Base-by-base conservation (phyloP, 2,888 invertebrate genomes). In the Melinaea marsaeus region DNA sequence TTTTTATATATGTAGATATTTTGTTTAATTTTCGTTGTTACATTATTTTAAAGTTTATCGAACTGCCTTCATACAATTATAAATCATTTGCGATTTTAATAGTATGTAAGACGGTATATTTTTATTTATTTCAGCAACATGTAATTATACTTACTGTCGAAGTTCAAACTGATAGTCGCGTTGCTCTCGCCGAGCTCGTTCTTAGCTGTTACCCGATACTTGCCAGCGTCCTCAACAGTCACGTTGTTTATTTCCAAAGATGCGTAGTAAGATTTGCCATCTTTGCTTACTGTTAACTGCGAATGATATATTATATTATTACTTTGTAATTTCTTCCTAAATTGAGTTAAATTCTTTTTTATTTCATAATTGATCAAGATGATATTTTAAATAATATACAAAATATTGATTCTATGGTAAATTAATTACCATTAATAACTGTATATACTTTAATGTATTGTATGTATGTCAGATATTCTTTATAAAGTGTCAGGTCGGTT, bases 181-280 rank as follows among this genome's bases (percentile, higher is more conserved):
- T 98, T 98, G 85, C 97, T 97, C 91, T 99, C 98, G 85, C 99
- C 99, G 79, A 98, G 94, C 91, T 98, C 97, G 92, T 98, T 99
- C 92, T 98, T 98, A 79, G 98, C 98, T 79, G 96, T 97, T 79
- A 98, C 97, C 92, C 97, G 95, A 92, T 98, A 98, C 92, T 98
- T 98, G 83, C 98, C 98, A 90, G 98, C 98, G 92, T 98, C 98
- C 93, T 98, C 98, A 79, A 98, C 97, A 71, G 97, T 97, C 77
- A 98, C 98, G 87, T 97, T 97, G 92, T 94, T 94, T 81, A 99
- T 97, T 90, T 97, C 96, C 87, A 99, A 93, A 71, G 96, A 95
- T 79, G 97, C 97, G 92, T 97, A 95, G 92, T 97, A 98, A 80
- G 97, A 96, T 88, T 97, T 97, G 73, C 96, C 96, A 86, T 98